phyloP scores from a whole-genome alignment of 2,113 vertebrate species.

The Cyrtonyx montezumae region DNA sequence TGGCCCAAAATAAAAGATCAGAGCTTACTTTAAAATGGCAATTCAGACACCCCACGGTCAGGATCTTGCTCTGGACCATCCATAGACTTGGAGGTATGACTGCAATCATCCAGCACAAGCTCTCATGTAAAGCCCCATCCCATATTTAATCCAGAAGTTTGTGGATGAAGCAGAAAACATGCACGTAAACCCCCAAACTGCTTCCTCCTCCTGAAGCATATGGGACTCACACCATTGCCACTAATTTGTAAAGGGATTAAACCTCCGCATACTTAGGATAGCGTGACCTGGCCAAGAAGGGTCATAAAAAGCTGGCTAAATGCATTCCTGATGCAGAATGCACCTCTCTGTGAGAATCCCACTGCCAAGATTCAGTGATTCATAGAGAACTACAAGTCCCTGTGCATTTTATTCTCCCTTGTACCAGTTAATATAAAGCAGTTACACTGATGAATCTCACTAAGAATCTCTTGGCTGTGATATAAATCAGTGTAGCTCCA shows the following conservation, averaged over 20 bases:
- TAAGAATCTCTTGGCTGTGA: not conserved
- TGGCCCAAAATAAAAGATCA: not conserved
- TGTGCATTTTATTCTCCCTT: not conserved
- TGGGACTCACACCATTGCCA: not conserved
- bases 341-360: not conserved
- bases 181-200: not conserved
- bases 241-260: not conserved
- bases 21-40: not conserved
- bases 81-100: not conserved
- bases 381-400: not conserved
- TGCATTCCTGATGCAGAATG: not conserved
- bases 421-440: not conserved
- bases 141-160: not conserved
- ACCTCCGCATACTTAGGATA: not conserved
- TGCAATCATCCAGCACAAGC: not conserved
- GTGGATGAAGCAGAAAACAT: not conserved
- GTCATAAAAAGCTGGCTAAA: not conserved
- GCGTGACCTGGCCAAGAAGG: not conserved
- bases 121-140: not conserved
- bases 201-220: not conserved
- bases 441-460: not conserved
- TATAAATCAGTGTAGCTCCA: not conserved
- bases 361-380: not conserved
- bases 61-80: not conserved
- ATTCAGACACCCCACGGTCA: accelerated